Evolutionary conservation across 2,888 invertebrate species (phyloP), one percentile per base, ranked within the genome.

Genomic region (Theretra japonica): DNA sequence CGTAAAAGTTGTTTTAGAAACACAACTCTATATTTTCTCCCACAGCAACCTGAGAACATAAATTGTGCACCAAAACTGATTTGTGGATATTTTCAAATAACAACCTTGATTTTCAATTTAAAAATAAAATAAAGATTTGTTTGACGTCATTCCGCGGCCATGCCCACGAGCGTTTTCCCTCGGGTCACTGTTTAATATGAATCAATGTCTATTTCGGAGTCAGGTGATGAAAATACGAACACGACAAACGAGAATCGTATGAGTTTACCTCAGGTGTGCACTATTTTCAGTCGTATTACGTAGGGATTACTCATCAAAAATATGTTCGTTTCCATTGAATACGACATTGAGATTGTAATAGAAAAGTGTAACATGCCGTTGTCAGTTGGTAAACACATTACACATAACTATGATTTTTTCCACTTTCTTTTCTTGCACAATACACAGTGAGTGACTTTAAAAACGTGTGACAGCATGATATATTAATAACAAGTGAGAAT

Each of bases 181-280:
- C 79, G 77, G 82, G 81, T 77, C 78, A 78, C 78, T 82, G 79
- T 82, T 78, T 80, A 80, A 79, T 82, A 86, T 94, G 94, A 94
- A 90, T 94, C 93, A 92, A 90, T 85, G 77, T 80, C 87, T 93
- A 91, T 89, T 91, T 87, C 86, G 87, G 77, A 86, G 82, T 76
- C 85, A 81, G 75, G 81, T 80, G 88, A 76, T 83, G 88, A 89
- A 88, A 87, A 86, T 82, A 85, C 84, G 81, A 83, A 86, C 80
- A 84, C 85, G 88, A 87, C 86, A 86, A 86, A 87, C 85, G 86
- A 82, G 79, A 84, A 80, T 84, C 79, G 76, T 76, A 76, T 86
- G 81, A 80, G 77, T 76, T 76, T 81, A 79, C 80, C 80, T 81
- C 86, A 86, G 86, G 85, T 86, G 85, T 76, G 74, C 78, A 79